These are phyloP conservation scores for Euplexia lucipara DNA, from an alignment of 2,888 invertebrate species.

Conservation along the genomic window DNA sequence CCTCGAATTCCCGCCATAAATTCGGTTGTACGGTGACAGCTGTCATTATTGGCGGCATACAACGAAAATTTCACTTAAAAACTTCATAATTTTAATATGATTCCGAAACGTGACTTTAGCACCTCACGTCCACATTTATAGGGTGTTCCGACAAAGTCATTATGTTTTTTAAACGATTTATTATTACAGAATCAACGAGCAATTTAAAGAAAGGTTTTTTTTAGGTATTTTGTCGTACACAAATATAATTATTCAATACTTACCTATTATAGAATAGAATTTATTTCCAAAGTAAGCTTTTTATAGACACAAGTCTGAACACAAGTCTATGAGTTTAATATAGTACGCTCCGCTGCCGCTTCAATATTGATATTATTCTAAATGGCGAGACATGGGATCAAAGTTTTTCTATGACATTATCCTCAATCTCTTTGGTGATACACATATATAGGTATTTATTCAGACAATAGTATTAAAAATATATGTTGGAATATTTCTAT, in stretches of 20 bases:
- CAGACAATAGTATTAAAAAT: slow-evolving; percentile 5
- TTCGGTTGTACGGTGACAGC: slow-evolving; percentile 70
- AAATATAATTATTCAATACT: no score
- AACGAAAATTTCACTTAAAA: slow-evolving; percentile 70
- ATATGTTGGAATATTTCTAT: slow-evolving; percentile 10
- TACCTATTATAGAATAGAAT: no score
- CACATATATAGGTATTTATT: no score
- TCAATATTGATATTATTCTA: no score
- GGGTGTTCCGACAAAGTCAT: slow-evolving; percentile 63
- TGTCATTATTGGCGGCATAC: slow-evolving; percentile 69
- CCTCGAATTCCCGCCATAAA: slow-evolving; percentile 66
- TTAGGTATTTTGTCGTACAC: slow-evolving; percentile 9
- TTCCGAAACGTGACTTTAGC: slow-evolving; percentile 86
- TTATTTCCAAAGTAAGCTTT: no score
- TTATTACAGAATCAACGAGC: slow-evolving; percentile 13
- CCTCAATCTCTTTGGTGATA: no score
- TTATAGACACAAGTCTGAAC: no score
- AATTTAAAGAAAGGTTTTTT: slow-evolving; percentile 21
- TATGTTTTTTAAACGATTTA: slow-evolving; percentile 34
- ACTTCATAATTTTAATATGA: slow-evolving; percentile 88
- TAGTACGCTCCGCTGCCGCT: no score
- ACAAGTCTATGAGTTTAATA: no score
- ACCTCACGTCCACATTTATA: slow-evolving; percentile 74
- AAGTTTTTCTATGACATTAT: no score
- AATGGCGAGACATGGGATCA: no score